Base-by-base conservation (phyloP, 1,140 invertebrate genomes). In the Pogonus chalceus region DNA sequence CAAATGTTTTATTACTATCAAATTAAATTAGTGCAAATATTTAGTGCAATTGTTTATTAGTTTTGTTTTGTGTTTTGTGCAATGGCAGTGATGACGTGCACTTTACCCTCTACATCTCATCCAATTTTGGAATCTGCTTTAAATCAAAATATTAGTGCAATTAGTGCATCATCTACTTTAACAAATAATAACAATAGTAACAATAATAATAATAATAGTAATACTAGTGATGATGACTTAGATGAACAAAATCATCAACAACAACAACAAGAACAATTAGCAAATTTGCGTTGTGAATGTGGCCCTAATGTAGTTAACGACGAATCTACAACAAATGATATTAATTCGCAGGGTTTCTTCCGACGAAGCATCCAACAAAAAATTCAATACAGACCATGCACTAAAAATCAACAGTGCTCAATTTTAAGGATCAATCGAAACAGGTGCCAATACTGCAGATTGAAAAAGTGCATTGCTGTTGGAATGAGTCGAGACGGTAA, bases 401-500 rank as follows among this genome's bases (percentile, higher is more conserved):
- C 92, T 65, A 96, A 96, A 75, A 96, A 94, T 72, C 93, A 97
- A 72, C 91, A 96, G 79, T 97, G 94, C 77, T 89, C 90, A 73
- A 97, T 97, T 63, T 79, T 96, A 52, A 81, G 92, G 61, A 95
- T 96, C 75, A 97, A 96, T 79, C 82, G 95, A 68, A 97, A 97
- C 75, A 83, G 94, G 61, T 98, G 95, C 75, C 93, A 97, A 71
- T 96, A 94, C 72, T 96, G 93, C 77, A 80, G 95, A 58, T 82
- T 97, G 62, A 96, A 96, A 76, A 97, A 97, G 80, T 98, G 95
- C 78, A 93, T 97, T 69, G 88, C 90, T 51, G 94, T 96, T 58
- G 95, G 95, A 72, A 98, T 98, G 95, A 96, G 92, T 72, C 81
- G 92, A 77, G 94, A 97, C 81, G 93, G 94, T 97, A 65, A 83